Evolutionary conservation across 2,113 vertebrate genomes (phyloP).

Genomic region (Chaetodon auriga): DNA sequence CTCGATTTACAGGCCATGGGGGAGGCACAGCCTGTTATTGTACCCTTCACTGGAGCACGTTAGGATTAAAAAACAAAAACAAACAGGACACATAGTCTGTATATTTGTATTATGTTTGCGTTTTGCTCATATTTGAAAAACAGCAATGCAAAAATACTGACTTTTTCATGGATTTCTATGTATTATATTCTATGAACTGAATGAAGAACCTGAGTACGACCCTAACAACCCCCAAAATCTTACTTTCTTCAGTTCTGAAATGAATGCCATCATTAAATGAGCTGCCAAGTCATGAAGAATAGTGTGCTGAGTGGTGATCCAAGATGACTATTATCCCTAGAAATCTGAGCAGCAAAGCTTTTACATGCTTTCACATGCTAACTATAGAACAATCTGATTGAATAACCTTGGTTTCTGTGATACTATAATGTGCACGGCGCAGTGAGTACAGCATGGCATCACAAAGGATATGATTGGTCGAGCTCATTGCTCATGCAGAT

Average conservation of each 20-base stretch:
- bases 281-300: not conserved
- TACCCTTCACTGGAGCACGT: constrained; percentile 28
- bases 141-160: not conserved
- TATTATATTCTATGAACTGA: not conserved
- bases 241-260: not conserved
- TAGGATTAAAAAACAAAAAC: not conserved
- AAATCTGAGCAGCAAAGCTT: not conserved
- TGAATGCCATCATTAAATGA: not conserved
- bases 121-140: not conserved
- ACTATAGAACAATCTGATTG: not conserved
- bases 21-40: constrained; percentile 46
- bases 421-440: not conserved
- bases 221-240: not conserved
- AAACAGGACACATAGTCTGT: not conserved
- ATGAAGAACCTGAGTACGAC: not conserved
- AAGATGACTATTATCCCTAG: not conserved
- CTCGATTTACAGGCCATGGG: constrained; percentile 43
- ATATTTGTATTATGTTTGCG: not conserved
- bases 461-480: not conserved
- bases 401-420: not conserved
- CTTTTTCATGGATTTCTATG: not conserved
- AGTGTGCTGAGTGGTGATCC: not conserved
- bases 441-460: not conserved
- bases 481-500: constrained; percentile 44
- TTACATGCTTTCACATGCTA: not conserved